These are phyloP conservation scores for Malurus elegans DNA, from an alignment of 2,113 vertebrate genomes.

Conservation along the genomic window DNA sequence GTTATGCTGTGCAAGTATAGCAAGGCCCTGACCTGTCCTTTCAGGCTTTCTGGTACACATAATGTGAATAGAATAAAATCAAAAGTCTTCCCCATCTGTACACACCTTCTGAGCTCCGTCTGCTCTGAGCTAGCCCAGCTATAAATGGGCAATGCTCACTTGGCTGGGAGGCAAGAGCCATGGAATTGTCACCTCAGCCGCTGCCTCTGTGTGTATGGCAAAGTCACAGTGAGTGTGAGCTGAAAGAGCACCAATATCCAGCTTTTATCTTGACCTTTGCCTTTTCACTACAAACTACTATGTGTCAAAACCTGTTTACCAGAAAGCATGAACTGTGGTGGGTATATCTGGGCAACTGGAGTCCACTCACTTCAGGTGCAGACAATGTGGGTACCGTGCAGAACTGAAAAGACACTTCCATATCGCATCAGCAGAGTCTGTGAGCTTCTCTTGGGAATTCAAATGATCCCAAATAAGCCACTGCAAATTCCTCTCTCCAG, in stretches of 20 bases:
- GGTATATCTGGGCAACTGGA: neutral
- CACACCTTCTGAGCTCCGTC: neutral
- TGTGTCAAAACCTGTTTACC: neutral
- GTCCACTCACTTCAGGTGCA: neutral
- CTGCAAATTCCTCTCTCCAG: neutral
- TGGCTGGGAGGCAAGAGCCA: neutral
- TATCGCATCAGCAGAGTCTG: neutral
- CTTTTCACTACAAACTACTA: neutral
- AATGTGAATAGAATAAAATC: neutral
- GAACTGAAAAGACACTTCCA: neutral
- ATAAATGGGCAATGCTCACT: neutral
- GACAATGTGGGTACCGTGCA: neutral
- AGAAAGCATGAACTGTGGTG: neutral
- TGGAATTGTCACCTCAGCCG: neutral
- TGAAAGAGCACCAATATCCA: neutral
- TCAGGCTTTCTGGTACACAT: neutral
- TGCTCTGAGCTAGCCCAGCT: neutral
- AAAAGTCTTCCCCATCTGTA: neutral
- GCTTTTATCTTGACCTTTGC: neutral
- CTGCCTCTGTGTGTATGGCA: neutral
- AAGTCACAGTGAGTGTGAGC: neutral
- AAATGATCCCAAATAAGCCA: neutral
- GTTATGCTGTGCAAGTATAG: neutral
- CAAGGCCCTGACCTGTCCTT: neutral
- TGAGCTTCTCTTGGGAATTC: neutral